Conservation (phyloP, 2,797 vertebrate species). For the Kryptolebias ocellatus region DNA sequence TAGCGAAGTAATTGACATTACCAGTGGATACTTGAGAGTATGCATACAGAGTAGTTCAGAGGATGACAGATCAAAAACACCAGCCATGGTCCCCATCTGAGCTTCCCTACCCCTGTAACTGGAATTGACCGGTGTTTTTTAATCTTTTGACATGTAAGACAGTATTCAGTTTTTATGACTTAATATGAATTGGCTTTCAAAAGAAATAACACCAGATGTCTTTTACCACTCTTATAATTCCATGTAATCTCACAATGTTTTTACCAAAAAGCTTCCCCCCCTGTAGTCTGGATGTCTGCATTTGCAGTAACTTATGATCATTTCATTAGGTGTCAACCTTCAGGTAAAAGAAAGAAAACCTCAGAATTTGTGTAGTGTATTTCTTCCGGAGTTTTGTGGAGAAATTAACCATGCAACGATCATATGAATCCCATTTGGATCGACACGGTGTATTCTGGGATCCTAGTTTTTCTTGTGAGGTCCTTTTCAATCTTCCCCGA, state of each 20-base stretch:
- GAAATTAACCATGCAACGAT: slow-evolving; percentile 58
- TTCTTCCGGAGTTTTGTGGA: slow-evolving; percentile 54
- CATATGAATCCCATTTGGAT: slow-evolving; percentile 79
- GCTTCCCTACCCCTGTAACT: slow-evolving; percentile 4
- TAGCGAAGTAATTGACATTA: slow-evolving; percentile 34
- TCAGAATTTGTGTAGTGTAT: slow-evolving; percentile 52
- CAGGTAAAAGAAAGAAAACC: slow-evolving; percentile 29
- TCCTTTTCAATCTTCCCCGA: slow-evolving; percentile 25
- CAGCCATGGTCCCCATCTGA: slow-evolving; percentile 23
- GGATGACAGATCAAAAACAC: slow-evolving; percentile 25
- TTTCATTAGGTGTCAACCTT: slow-evolving; percentile 34
- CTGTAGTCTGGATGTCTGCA: slow-evolving; percentile 11
- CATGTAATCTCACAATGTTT: slow-evolving; percentile 6
- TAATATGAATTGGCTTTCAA: slow-evolving; percentile 33
- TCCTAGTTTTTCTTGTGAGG: slow-evolving; percentile 58
- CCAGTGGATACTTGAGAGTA: slow-evolving; percentile 14
- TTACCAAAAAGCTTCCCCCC: slow-evolving; percentile 13
- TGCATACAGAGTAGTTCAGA: slow-evolving; percentile 29
- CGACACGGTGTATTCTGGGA: slow-evolving; percentile 72
- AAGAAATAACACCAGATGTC: slow-evolving; percentile 6
- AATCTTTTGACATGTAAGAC: slow-evolving; percentile 17
- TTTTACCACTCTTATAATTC: slow-evolving; percentile 3
- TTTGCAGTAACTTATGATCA: slow-evolving; percentile 29
- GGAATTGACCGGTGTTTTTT: neutral
- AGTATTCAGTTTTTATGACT: slow-evolving; percentile 18